These are phyloP conservation scores for Neosalanx taihuensis DNA, from an alignment of 2,797 vertebrate species.

Conservation along the genomic window DNA sequence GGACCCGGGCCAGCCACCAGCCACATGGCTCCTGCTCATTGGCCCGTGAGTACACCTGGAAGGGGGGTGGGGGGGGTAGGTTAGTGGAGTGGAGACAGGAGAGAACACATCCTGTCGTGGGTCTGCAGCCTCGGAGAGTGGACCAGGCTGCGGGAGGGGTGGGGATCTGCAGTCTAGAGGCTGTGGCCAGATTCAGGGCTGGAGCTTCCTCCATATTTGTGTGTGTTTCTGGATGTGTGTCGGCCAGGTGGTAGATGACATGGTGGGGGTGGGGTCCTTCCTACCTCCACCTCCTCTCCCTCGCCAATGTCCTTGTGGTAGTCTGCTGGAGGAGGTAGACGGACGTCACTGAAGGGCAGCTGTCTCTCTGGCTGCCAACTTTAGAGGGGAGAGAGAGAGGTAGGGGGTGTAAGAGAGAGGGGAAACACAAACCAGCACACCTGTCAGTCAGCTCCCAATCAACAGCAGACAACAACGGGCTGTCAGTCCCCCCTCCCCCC, in stretches of 20 bases:
- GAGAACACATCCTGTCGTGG: too few relatives aligned
- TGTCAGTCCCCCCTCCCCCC: too few relatives aligned
- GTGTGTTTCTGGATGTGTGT: neutral
- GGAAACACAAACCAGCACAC: slow-evolving; percentile 5
- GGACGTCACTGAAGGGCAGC: slow-evolving; percentile 88
- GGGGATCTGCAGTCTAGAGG: too few relatives aligned
- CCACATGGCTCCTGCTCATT: slow-evolving; percentile 91
- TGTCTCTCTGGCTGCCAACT: slow-evolving; percentile 94
- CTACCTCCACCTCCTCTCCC: slow-evolving; percentile 92
- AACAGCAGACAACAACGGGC: neutral
- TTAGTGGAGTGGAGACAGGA: neutral
- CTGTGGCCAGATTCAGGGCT: too few relatives aligned
- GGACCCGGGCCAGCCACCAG: slow-evolving; percentile 91
- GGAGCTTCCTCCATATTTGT: neutral
- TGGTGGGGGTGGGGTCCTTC: slow-evolving; percentile 5
- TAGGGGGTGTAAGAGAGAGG: slow-evolving; percentile 5
- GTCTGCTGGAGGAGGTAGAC: slow-evolving; percentile 85
- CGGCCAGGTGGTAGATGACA: neutral
- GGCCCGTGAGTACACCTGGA: slow-evolving; percentile 87
- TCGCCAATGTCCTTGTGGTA: slow-evolving; percentile 87
- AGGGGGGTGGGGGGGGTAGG: too few relatives aligned
- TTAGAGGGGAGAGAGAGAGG: slow-evolving; percentile 4
- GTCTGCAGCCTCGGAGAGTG: too few relatives aligned
- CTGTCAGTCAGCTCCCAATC: neutral
- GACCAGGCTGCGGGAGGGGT: too few relatives aligned